These are phyloP conservation scores for Ciconia nigra DNA, from an alignment of 2,797 vertebrate species.

Conservation along the genomic window DNA sequence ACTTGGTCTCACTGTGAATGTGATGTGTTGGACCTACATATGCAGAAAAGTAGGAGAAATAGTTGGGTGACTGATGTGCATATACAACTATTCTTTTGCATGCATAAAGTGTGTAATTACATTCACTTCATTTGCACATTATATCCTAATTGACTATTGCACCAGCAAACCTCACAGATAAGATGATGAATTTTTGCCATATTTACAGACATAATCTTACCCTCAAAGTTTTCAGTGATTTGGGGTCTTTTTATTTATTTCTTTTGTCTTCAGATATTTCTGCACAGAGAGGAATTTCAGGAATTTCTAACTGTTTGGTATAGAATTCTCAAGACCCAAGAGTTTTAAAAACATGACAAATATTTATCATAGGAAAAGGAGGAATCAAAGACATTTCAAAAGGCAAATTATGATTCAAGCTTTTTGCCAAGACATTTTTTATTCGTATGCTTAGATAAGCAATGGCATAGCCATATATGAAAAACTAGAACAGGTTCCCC, in stretches of 20 bases:
- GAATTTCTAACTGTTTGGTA: background rate
- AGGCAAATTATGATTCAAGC: background rate
- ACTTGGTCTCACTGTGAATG: background rate
- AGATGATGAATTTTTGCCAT: background rate
- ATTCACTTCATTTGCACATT: background rate
- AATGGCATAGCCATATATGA: background rate
- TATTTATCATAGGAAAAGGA: background rate
- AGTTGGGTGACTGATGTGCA: background rate
- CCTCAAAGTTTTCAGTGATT: background rate
- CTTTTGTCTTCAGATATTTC: background rate
- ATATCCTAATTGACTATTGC: background rate
- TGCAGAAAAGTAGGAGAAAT: background rate
- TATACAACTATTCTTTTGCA: background rate
- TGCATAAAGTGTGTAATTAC: background rate
- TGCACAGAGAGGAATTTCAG: background rate
- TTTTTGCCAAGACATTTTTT: background rate
- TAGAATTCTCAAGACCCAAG: background rate
- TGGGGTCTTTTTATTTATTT: background rate
- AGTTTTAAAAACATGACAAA: background rate
- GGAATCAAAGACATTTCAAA: slow-evolving; percentile 3
- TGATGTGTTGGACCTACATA: background rate
- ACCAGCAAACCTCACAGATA: background rate
- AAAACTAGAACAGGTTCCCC: background rate
- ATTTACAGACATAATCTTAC: background rate
- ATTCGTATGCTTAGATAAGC: background rate